These are phyloP conservation scores for Bolinopsis microptera DNA, from an alignment of 37 sponge, comb jelly and placozoan species.

Conservation along the genomic window DNA sequence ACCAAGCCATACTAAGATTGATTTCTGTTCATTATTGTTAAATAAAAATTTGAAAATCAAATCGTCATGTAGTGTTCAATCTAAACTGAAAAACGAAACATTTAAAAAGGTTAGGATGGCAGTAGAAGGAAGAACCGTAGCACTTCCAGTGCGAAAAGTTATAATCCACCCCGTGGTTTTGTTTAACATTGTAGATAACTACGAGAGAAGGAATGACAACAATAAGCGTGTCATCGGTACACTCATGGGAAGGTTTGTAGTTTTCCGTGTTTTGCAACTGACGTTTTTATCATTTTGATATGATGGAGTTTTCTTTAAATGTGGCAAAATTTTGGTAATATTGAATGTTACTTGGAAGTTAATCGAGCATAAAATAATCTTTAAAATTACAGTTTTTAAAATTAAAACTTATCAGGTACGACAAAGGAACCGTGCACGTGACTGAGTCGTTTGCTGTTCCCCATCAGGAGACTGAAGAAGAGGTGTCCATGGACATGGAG, in stretches of 20 bases:
- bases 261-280: too few relatives aligned
- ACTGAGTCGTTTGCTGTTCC: conserved; percentile 65
- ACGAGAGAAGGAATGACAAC: conserved; percentile 63
- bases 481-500: conserved; percentile 62
- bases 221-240: conserved; percentile 50
- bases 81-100: too few relatives aligned
- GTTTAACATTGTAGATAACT: conserved; percentile 63
- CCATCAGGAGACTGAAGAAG: conserved; percentile 62
- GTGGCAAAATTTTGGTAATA: too few relatives aligned
- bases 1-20: too few relatives aligned
- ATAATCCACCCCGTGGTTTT: conserved; percentile 54
- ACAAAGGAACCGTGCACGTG: conserved; percentile 30
- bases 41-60: too few relatives aligned
- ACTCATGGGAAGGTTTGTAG: conserved; percentile 31
- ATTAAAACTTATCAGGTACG: not conserved
- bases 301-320: too few relatives aligned
- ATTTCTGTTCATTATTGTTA: too few relatives aligned
- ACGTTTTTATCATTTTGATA: too few relatives aligned
- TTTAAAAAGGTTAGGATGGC: conserved; percentile 47
- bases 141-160: conserved; percentile 34
- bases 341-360: too few relatives aligned
- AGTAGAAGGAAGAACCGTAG: conserved; percentile 9
- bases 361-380: too few relatives aligned
- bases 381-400: too few relatives aligned
- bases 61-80: too few relatives aligned